Percentiles rank a stretch among this genome's conserved stretches.
phyloP scores from a whole-genome alignment of 2,113 vertebrate genomes.

The Oenanthe melanoleuca region DNA sequence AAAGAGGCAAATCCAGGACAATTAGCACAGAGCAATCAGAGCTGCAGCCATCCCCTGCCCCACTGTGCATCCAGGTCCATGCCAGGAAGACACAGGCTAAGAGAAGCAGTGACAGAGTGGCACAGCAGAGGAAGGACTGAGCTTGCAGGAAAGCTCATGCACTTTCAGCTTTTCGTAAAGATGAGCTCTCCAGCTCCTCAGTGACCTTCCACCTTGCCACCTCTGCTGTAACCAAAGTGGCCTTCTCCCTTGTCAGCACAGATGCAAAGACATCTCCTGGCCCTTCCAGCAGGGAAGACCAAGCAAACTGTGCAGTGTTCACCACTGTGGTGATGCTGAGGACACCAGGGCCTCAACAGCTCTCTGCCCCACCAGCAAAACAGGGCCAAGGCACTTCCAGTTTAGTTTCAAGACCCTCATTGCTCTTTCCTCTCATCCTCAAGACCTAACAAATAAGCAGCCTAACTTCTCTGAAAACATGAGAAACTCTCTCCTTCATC shows the following conservation, averaged over 20 bases:
- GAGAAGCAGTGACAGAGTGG: neutral
- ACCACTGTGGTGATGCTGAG: neutral
- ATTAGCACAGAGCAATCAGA: neutral
- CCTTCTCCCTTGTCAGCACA: neutral
- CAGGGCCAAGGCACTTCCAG: neutral
- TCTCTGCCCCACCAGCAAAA: neutral
- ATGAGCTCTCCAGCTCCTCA: neutral
- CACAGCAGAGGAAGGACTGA: neutral
- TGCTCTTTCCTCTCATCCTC: neutral
- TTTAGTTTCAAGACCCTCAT: neutral
- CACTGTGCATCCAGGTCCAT: neutral
- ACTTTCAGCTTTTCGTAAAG: neutral
- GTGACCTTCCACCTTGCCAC: neutral
- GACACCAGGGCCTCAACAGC: neutral
- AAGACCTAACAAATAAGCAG: neutral
- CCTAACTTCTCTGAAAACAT: neutral
- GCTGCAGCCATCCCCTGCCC: neutral
- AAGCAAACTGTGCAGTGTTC: neutral
- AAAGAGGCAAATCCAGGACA: neutral
- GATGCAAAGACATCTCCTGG: neutral
- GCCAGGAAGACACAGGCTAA: neutral
- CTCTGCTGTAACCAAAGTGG: neutral
- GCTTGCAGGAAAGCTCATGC: neutral
- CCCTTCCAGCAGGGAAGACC: neutral
- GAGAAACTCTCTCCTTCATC: fast-evolving